Conservation (phyloP, 2,797 vertebrate species). For the Cossypha dichroa region DNA sequence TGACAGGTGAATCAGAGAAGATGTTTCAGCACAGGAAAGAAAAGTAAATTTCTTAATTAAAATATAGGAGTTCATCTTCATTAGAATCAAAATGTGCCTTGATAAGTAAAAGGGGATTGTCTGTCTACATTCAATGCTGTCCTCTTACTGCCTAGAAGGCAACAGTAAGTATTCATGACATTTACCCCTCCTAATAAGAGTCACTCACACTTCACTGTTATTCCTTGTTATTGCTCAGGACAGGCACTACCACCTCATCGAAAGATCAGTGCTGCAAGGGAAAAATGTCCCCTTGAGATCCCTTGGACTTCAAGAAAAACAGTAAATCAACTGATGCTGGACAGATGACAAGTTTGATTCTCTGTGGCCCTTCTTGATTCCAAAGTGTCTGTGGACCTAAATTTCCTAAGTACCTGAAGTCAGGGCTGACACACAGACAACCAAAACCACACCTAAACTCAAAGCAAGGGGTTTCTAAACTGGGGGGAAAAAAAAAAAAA, state of each 20-base stretch:
- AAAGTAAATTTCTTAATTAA: conserved; percentile 63
- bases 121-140: conserved; percentile 37
- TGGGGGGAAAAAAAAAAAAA: not conserved
- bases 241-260: conserved; percentile 76
- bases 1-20: not conserved
- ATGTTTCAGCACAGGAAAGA: not conserved
- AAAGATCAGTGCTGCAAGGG: conserved; percentile 76
- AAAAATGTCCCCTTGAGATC: conserved; percentile 68
- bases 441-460: conserved; percentile 43
- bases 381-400: conserved; percentile 14
- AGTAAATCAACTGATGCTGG: conserved; percentile 73
- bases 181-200: conserved; percentile 77
- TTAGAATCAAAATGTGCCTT: conserved; percentile 35
- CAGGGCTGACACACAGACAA: conserved; percentile 62
- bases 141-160: conserved; percentile 64
- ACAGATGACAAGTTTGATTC: conserved; percentile 71
- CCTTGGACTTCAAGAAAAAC: conserved; percentile 68
- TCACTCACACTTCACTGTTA: conserved; percentile 75
- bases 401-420: conserved; percentile 47
- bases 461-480: not conserved
- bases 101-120: conserved; percentile 25
- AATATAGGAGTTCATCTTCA: conserved; percentile 47
- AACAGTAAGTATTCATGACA: conserved; percentile 74
- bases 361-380: conserved; percentile 48
- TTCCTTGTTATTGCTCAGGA: conserved; percentile 76